These are phyloP conservation scores for Syncerus caffer DNA, from an alignment of 2,797 vertebrate genomes.

Conservation along the genomic window DNA sequence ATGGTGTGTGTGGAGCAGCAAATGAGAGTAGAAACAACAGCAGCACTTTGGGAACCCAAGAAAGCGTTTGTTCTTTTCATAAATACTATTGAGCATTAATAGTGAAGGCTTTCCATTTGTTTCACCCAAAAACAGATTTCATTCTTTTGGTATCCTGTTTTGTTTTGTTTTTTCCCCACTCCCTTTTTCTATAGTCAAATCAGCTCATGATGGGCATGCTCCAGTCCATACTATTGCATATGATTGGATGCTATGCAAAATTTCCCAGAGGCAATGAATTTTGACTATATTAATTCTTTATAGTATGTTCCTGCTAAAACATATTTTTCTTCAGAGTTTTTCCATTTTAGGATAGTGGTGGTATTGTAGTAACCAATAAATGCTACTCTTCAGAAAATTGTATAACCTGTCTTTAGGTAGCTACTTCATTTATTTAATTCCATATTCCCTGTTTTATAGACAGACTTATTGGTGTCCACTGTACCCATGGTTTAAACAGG, in stretches of 20 bases:
- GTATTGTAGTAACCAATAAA: background rate
- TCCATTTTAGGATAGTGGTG: background rate
- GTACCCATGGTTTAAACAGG: slow-evolving; percentile 95
- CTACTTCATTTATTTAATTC: background rate
- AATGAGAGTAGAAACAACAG: background rate
- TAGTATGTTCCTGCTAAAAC: background rate
- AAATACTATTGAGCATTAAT: background rate
- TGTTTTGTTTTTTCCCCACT: background rate
- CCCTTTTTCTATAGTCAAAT: background rate
- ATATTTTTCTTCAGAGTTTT: background rate
- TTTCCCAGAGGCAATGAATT: background rate
- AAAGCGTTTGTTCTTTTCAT: background rate
- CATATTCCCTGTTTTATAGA: slow-evolving; percentile 80
- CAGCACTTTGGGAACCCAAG: background rate
- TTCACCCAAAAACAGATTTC: background rate
- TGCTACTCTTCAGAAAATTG: background rate
- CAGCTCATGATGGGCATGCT: background rate
- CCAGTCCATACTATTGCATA: background rate
- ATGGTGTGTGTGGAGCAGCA: background rate
- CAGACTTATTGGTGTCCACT: slow-evolving; percentile 94
- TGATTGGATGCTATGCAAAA: background rate
- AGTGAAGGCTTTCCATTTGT: background rate
- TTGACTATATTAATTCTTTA: background rate
- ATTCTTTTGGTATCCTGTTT: background rate
- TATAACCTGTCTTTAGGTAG: background rate